phyloP scores from a whole-genome alignment of 2,113 vertebrate species.

The Brachyistius frenatus region DNA sequence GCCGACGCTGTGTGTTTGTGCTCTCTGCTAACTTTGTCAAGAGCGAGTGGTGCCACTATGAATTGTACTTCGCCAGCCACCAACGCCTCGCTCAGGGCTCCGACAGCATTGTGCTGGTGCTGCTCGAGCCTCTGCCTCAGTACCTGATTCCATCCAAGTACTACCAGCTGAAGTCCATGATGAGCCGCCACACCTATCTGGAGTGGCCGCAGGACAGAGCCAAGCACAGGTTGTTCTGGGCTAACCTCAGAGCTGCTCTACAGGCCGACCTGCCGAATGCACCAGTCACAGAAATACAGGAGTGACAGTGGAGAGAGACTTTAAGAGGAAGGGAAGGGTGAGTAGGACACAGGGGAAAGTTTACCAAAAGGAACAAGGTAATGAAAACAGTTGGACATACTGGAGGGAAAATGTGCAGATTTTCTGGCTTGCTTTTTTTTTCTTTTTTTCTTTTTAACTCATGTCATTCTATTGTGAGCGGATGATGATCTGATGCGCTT shows the following conservation, averaged over 20 bases:
- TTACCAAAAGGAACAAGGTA: not conserved
- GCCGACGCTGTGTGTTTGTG: conserved; percentile 91
- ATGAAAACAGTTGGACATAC: not conserved
- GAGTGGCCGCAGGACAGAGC: conserved; percentile 91
- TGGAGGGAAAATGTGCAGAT: not conserved
- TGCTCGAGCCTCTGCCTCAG: conserved; percentile 90
- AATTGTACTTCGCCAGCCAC: conserved; percentile 94
- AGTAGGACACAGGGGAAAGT: not conserved
- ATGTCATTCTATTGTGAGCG: no score
- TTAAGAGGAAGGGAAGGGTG: not conserved
- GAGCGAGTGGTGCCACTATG: conserved; percentile 96
- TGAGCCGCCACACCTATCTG: conserved; percentile 88
- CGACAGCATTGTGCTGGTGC: conserved; percentile 87
- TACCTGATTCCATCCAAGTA: conserved; percentile 90
- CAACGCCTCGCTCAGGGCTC: conserved; percentile 82
- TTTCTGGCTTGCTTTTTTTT: not conserved
- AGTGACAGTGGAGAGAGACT: conserved; percentile 15
- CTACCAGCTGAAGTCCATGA: conserved; percentile 90
- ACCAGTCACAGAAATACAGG: conserved; percentile 19
- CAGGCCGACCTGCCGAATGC: conserved; percentile 67
- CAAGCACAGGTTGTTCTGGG: conserved; percentile 91
- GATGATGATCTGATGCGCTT: not conserved
- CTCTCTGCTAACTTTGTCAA: conserved; percentile 92
- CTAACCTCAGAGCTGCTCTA: conserved; percentile 88
- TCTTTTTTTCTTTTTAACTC: not conserved